A percentile compares a stretch with the other conserved stretches of the same genome.
phyloP scores from a whole-genome alignment of 2,113 vertebrate species.

The Rhinopithecus roxellana region DNA sequence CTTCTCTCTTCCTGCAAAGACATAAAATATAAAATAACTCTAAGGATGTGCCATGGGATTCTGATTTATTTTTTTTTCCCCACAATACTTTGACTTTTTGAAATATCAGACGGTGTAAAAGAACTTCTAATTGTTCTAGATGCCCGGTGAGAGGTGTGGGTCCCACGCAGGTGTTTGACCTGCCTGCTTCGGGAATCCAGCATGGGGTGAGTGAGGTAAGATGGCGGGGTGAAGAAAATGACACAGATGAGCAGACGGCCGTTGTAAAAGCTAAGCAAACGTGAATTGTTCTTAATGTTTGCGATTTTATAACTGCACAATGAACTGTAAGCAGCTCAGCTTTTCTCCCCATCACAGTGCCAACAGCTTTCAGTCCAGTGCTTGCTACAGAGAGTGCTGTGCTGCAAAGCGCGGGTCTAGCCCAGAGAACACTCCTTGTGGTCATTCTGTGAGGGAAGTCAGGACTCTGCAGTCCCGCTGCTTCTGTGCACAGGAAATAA shows the following conservation, averaged over 20 bases:
- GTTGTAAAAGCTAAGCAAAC: not conserved
- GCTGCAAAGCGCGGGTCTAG: rapidly evolving
- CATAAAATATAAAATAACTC: not conserved
- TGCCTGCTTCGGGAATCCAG: not conserved
- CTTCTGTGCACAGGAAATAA: not conserved
- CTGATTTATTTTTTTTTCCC: not conserved
- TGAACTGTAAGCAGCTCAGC: not conserved
- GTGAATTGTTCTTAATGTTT: not conserved
- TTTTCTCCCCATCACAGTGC: not conserved
- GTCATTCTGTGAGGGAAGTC: not conserved
- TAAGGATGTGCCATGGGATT: not conserved
- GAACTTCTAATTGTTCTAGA: not conserved
- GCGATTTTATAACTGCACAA: not conserved
- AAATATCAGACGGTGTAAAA: not conserved
- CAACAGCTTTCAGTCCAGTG: not conserved
- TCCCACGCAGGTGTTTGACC: not conserved
- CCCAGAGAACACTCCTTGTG: not conserved
- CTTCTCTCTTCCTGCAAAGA: not conserved
- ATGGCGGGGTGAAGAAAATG: not conserved
- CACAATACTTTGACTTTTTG: not conserved
- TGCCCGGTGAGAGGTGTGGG: not conserved
- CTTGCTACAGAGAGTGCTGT: not conserved
- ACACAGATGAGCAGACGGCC: not conserved
- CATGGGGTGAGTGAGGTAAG: not conserved
- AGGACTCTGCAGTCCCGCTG: not conserved